A percentile compares a stretch with the other conserved stretches of the same genome.
These are phyloP conservation scores for Drosophila recens DNA, from an alignment of 2,888 invertebrate species.

Conservation along the genomic window DNA sequence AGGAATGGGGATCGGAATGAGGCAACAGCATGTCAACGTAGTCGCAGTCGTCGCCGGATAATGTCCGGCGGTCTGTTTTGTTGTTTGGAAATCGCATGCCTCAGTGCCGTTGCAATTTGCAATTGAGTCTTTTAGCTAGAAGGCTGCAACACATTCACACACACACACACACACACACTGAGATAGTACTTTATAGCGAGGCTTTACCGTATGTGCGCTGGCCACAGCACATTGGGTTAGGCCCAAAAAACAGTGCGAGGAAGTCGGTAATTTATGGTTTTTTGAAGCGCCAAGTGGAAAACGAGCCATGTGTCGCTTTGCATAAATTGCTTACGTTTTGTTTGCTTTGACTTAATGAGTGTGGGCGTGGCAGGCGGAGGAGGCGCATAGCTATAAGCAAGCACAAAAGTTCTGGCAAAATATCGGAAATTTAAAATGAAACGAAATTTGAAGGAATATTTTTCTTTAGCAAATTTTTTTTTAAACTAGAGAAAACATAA, in stretches of 20 bases:
- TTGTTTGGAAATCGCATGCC: conserved; percentile 73
- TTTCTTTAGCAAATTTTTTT: no score
- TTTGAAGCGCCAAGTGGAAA: conserved; percentile 49
- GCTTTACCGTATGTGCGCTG: conserved; percentile 46
- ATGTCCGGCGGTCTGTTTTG: conserved; percentile 45
- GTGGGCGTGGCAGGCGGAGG: conserved; percentile 27
- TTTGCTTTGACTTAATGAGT: conserved; percentile 71
- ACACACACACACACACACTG: conserved; percentile 17
- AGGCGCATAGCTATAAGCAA: conserved; percentile 17
- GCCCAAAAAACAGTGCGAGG: conserved; percentile 33
- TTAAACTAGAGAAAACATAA: no score
- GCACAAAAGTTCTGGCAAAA: neutral
- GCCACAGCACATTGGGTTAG: conserved; percentile 36
- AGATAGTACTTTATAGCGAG: conserved; percentile 28
- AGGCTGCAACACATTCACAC: conserved; percentile 26
- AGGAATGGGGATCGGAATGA: conserved; percentile 4
- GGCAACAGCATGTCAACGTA: conserved; percentile 39
- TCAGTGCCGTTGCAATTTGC: conserved; percentile 79
- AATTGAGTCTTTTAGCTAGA: conserved; percentile 73
- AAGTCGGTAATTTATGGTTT: conserved; percentile 55
- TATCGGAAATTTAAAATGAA: neutral
- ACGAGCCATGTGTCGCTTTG: conserved; percentile 70
- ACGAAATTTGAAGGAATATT: neutral
- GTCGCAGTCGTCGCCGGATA: conserved; percentile 26
- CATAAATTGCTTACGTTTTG: conserved; percentile 74